A percentile compares a stretch with the other conserved stretches of the same genome.
Evolutionary conservation across 1,140 invertebrate genomes (phyloP).

Genomic region (Brachionus angularis): DNA sequence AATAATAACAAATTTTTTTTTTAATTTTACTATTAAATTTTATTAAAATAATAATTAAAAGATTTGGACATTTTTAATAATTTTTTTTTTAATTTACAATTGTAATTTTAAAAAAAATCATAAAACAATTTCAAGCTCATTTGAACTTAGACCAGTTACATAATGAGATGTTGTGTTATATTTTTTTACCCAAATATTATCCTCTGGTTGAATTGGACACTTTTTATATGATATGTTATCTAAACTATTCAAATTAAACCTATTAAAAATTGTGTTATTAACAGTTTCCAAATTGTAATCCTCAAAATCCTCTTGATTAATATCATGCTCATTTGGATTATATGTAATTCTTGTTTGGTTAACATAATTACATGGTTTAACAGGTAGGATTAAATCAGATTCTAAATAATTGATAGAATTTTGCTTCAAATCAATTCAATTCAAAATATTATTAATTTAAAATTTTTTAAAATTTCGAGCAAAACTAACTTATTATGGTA

Average conservation of each 20-base stretch:
- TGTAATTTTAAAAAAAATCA: conserved; percentile 2
- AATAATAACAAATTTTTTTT: too few species aligned
- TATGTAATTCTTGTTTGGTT: neutral
- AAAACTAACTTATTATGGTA: neutral
- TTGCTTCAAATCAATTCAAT: neutral
- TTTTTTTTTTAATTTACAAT: too few species aligned
- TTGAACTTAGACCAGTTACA: neutral
- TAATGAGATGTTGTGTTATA: neutral
- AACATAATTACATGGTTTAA: neutral
- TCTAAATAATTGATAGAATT: conserved; percentile 8
- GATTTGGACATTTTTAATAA: too few species aligned
- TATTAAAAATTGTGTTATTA: conserved; percentile 1
- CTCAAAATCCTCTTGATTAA: too few species aligned
- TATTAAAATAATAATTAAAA: too few species aligned
- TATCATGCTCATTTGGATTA: neutral
- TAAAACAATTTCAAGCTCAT: conserved; percentile 29
- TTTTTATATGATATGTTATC: too few species aligned
- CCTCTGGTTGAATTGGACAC: conserved; percentile 3
- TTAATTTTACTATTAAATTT: too few species aligned
- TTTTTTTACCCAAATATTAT: conserved; percentile 22
- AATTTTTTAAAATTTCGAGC: neutral
- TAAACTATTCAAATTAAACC: neutral
- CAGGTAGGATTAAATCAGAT: conserved; percentile 13
- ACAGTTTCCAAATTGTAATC: neutral
- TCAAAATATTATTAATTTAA: too few species aligned